A percentile compares a stretch with the other conserved stretches of the same genome.
These are phyloP conservation scores for Carettochelys insculpta DNA, from an alignment of 2,113 vertebrate species.

Conservation along the genomic window DNA sequence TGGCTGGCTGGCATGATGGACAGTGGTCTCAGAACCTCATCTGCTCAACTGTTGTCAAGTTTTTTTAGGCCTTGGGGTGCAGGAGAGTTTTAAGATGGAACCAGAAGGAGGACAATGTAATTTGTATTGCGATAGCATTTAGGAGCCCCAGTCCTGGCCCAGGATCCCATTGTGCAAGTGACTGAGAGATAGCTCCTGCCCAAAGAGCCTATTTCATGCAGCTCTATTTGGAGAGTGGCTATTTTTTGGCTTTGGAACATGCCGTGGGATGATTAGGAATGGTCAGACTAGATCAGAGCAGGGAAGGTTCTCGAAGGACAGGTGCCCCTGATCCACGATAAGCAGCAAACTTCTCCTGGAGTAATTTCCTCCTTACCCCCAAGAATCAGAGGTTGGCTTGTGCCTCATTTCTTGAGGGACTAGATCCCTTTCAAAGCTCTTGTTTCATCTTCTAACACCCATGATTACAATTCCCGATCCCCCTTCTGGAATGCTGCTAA, in stretches of 20 bases:
- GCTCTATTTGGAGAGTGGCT: background rate
- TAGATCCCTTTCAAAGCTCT: background rate
- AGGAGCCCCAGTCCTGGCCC: background rate
- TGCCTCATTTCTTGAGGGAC: background rate
- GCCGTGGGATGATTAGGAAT: no score
- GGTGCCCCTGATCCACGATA: no score
- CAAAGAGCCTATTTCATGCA: background rate
- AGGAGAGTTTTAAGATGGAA: background rate
- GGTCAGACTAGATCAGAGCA: background rate
- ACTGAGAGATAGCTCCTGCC: background rate
- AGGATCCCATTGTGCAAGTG: background rate
- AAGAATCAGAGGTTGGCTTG: background rate
- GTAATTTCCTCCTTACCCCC: background rate
- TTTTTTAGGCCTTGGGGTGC: background rate
- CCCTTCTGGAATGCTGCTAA: background rate
- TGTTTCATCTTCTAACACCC: background rate
- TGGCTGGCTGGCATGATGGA: background rate
- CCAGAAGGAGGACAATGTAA: background rate
- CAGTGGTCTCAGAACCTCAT: background rate
- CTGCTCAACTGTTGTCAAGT: background rate
- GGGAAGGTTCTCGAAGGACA: no score
- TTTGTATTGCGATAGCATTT: background rate
- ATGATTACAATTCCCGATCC: background rate
- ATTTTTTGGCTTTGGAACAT: background rate
- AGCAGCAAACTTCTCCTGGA: background rate